Evolutionary conservation across 2,113 vertebrate species (phyloP), one percentile per base, ranked within the genome.

Genomic region (Otolemur garnettii): DNA sequence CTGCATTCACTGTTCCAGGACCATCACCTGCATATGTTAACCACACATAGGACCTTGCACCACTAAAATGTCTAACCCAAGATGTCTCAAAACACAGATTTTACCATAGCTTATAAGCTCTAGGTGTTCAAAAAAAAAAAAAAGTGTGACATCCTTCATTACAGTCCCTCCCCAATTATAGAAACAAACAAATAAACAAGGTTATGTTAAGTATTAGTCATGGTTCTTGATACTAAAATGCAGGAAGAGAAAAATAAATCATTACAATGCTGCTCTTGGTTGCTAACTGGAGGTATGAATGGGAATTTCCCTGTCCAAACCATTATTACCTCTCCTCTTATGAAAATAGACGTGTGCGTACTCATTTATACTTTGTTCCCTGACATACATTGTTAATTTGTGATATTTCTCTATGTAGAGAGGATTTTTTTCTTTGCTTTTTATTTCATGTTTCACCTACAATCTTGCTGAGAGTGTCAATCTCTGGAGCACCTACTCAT

Each of bases 241-340:
- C 1, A 72, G 80, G 55, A 42, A 85, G 93, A 92, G 10, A 26
- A 91, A 97, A 97, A 60, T 24, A 57, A 69, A 38, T 22, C 50
- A 42, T 53, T 12, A 11, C 10, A 71, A 72, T 0, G 59, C 2
- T 14, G 2, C 64, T 85, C 80, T 90, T 86, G 19, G 1, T 1
- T 33, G 45, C 77, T 35, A 87, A 22, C 15, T 57, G 7, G 57
- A 79, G 89, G 92, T 26, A 28, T 69, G 50, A 28, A 60, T 42
- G n/a, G 35, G 24, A 45, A 64, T 57, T 94, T 30, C 74, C 26
- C 62, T 85, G 0, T 69, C 5, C 8, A 7, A n/a, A 28, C 91
- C 82, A 77, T 4, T 74, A 4, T 82, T 35, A 86, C 64, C 18
- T 93, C 13, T 7, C 68, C 26, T 42, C 45, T 1, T 24, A 77